Evolutionary conservation across 1,140 invertebrate genomes (phyloP).

Genomic region (Cydia splendana): DNA sequence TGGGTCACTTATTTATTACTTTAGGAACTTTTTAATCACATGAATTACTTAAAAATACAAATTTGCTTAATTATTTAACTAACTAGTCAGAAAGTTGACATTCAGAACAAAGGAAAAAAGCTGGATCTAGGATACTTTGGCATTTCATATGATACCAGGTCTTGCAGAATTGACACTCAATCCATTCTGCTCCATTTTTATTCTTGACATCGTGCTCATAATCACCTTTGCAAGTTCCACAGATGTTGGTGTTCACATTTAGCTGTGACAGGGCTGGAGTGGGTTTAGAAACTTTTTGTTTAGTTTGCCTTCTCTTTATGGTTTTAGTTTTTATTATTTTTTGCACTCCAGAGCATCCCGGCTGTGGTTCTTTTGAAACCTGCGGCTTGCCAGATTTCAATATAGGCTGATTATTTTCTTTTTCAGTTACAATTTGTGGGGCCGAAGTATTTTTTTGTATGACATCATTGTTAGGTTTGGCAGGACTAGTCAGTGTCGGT

Average conservation of each 20-base stretch:
- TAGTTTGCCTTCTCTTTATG: not conserved
- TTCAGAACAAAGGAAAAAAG: too few species aligned
- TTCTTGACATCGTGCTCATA: not conserved
- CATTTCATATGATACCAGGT: not conserved
- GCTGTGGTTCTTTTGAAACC: not conserved
- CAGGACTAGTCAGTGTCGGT: too few species aligned
- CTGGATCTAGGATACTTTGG: not conserved
- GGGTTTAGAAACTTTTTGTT: not conserved
- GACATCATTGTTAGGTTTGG: too few species aligned
- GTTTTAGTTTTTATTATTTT: not conserved
- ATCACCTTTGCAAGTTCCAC: not conserved
- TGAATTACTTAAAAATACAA: too few species aligned
- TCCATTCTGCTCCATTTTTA: slow-evolving; percentile 25
- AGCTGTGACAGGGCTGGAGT: not conserved
- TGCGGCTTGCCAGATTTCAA: not conserved
- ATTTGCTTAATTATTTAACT: too few species aligned
- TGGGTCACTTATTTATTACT: too few species aligned
- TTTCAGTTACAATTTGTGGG: not conserved
- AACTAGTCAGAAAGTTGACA: too few species aligned
- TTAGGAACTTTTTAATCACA: too few species aligned
- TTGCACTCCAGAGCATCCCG: not conserved
- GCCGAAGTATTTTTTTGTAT: too few species aligned
- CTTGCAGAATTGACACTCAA: slow-evolving; percentile 13
- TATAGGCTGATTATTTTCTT: slow-evolving; percentile 8
- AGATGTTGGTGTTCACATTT: not conserved